Percentiles rank a stretch among this genome's conserved stretches.
Conservation (phyloP, 2,888 invertebrate species). For the Drosophila parthenogenetica region DNA sequence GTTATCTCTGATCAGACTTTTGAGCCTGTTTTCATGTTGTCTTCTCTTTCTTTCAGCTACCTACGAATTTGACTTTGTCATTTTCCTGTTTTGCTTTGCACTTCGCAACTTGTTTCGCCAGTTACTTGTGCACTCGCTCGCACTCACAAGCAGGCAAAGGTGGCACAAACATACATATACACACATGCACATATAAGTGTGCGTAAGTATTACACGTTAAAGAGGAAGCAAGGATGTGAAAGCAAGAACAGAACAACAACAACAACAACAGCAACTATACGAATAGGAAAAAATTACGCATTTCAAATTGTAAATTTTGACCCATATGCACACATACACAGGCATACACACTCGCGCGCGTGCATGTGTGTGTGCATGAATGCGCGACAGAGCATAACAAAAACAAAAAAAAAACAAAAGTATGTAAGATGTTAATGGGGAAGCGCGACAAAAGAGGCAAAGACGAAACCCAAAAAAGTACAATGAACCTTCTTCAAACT, state of each 20-base stretch:
- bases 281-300: conserved; percentile 28
- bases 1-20: conserved; percentile 15
- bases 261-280: neutral
- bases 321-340: conserved; percentile 46
- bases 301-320: conserved; percentile 56
- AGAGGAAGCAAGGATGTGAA: conserved; percentile 17
- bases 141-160: neutral
- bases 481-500: conserved; percentile 70
- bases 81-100: conserved; percentile 45
- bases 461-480: conserved; percentile 67
- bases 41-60: conserved; percentile 7
- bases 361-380: conserved; percentile 6
- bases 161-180: too few species aligned
- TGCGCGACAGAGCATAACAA: conserved; percentile 40
- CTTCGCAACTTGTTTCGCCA: conserved; percentile 51
- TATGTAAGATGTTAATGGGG: conserved; percentile 40
- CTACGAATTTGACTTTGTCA: conserved; percentile 16
- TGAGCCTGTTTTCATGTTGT: conserved; percentile 30
- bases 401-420: conserved; percentile 1
- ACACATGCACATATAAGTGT: neutral
- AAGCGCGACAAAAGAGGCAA: conserved; percentile 31
- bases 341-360: neutral
- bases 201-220: neutral
- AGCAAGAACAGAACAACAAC: neutral
- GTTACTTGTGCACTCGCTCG: conserved; percentile 17